Base-by-base conservation (phyloP, 2,888 invertebrate genomes). In the Pterobdella sp. region DNA sequence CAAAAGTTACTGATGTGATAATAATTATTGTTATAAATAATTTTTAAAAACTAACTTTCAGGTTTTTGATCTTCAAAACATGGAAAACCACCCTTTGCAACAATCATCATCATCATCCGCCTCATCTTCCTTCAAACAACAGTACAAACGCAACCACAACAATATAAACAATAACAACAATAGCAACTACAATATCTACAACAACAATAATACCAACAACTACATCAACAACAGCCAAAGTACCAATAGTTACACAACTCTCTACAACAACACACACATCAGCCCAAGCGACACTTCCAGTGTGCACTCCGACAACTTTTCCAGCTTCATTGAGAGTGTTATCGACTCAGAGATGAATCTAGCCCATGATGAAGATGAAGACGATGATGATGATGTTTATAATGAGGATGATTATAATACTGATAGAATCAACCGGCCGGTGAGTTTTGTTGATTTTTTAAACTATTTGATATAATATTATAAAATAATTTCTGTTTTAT, bases 261-360 rank as follows among this genome's bases (percentile, higher is more conserved):
- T 26, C 60, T 14, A 56, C 60, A 7, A 56, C 60, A 56, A 56
- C 60, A n/a, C n/a, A n/a, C n/a, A n/a, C n/a, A n/a, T n/a, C n/a
- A n/a, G n/a, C n/a, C n/a, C n/a, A n/a, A 56, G 60, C 60, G 60
- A 56, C 60, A 56, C 60, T n/a, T 56, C 60, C 4, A 56, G 60
- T 26, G 18, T 18, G n/a, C 60, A 56, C n/a, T 56, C 60, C 3
- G 60, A 56, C n/a, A 56, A 56, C 60, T 26, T 14, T n/a, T 56
- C 60, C 14, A 56, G 60, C 26, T 56, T 56, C 60, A 56, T 56
- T 22, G 60, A 56, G n/a, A 56, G 60, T 22, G 60, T 26, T 26
- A 56, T 56, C 4, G 60, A 56, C n/a, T 56, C 60, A 26, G 60
- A 56, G n/a, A 4, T 56, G 10, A 56, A 56, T 22, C 60, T 56